Evolutionary conservation across 2,797 vertebrate species (phyloP), one percentile per base, ranked within the genome.

Genomic region (Channallabes apus): DNA sequence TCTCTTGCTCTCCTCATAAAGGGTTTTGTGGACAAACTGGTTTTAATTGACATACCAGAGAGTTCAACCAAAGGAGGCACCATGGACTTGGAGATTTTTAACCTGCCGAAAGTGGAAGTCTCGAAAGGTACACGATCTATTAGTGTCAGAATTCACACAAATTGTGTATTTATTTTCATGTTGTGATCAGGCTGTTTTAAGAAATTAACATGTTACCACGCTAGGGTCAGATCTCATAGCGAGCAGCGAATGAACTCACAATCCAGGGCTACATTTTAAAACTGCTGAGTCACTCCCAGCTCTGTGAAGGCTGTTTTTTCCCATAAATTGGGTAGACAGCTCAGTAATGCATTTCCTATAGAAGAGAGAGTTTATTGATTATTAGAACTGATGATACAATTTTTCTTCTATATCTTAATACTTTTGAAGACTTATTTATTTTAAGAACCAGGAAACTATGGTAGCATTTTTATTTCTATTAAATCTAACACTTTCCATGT

Each of bases 51-150:
- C 12, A 89, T 96, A 64, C 95, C 96, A 61, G 97, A 98, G 89
- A 93, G 94, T 86, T 93, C 96, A 35, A 94, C 95, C 11, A 98
- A 96, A 91, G 96, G 96, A 81, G 97, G 97, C 27, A 94, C 93
- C 2, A 95, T 96, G 91, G 98, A 99, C 88, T 91, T 99, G 24
- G 97, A 98, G 87, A 96, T 98, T 83, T 99, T 99, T 92, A 93
- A 38, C 76, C 90, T 98, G 82, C 97, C 98, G 6, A 96, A 97
- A n/a, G 96, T 98, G 27, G 95, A 97, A 86, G 94, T 98, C 35
- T 96, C 96, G 89, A 98, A 92, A 97, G 98, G 98, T 99, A 91
- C 17, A 88, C 32, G 77, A 76, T 83, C 29, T 65, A 41, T 86
- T 54, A 41, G 9, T 41, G 59, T 15, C 6, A 51, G 27, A 72